A percentile compares a stretch with the other conserved stretches of the same genome.
Evolutionary conservation across 2,888 invertebrate genomes (phyloP).

Genomic region (Drosophila macrospina): DNA sequence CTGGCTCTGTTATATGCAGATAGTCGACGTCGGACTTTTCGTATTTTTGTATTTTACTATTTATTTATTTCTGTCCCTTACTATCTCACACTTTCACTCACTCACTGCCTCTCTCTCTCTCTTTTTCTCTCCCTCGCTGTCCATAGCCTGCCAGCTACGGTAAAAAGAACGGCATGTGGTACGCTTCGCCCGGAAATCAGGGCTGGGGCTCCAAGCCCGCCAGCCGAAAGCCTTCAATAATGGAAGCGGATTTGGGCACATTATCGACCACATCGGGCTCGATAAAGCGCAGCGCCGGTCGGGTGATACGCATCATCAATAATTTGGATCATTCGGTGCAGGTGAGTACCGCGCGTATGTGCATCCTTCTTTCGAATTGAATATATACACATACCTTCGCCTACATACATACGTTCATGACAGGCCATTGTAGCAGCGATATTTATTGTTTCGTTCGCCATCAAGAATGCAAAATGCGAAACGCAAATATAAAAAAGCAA

Average conservation of each 20-base stretch:
- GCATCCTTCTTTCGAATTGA: no score
- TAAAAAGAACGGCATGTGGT: conserved; percentile 96
- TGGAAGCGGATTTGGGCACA: conserved; percentile 90
- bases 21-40: conserved; percentile 44
- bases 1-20: conserved; percentile 27
- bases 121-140: conserved; percentile 5
- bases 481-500: conserved; percentile 1
- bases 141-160: conserved; percentile 94
- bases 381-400: background rate
- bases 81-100: background rate
- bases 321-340: conserved; percentile 96
- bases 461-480: conserved; percentile 35
- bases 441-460: conserved; percentile 54
- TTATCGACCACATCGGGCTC: conserved; percentile 88
- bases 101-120: conserved; percentile 2
- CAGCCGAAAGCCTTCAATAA: conserved; percentile 93
- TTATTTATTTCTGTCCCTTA: conserved; percentile 41
- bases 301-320: conserved; percentile 96
- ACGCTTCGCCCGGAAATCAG: conserved; percentile 88
- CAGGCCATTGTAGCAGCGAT: conserved; percentile 19
- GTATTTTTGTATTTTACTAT: conserved; percentile 49
- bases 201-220: conserved; percentile 89
- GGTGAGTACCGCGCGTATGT: conserved; percentile 86
- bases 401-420: conserved; percentile 1
- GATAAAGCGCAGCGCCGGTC: conserved; percentile 92